Base-by-base conservation (phyloP, 2,888 invertebrate species). In the Laspeyria flexula region DNA sequence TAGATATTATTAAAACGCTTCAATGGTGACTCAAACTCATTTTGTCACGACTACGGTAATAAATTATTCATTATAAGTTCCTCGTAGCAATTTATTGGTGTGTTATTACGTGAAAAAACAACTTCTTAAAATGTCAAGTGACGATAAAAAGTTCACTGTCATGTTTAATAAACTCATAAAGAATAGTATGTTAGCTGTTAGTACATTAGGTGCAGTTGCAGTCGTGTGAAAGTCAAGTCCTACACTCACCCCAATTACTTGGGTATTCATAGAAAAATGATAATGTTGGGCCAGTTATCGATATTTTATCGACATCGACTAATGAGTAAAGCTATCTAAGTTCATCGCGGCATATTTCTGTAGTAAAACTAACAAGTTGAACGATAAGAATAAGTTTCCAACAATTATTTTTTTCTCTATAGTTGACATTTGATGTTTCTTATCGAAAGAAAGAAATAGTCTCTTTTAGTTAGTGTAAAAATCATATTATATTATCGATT, bases 221-320 rank as follows among this genome's bases (percentile, higher is more conserved):
- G 68, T 67, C 67, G 90, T 91, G 91, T 90, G 90, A 90, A 90
- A 88, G 88, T 88, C 57, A 67, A 74, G 81, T 80, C 81, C 80
- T 77, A 73, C 75, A 77, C 67, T 79, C 80, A 83, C 88, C 88
- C 88, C 82, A 84, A 86, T 86, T 85, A 83, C 75, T 79, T 80
- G 61, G 71, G 73, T 79, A 86, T 88, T 86, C 86, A 88, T 86
- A 83, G 81, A 77, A 79, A 77, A 78, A 65, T 78, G 77, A 77
- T 77, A 79, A 55, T 72, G 77, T 60, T 75, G 81, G 43, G 51
- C 51, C 43, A 40, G 15, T 45, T 68, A 68, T 76, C 73, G 76
- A 76, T 71, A 39, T 39, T 56, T 46, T 45, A 73, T 78, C 75
- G 71, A 75, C 56, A 55, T 53, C 44, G 57, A 52, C 18, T 13